Evolutionary conservation across 37 sponge, comb jelly and placozoan genomes (phyloP), one percentile per base, ranked within the genome.

Genomic region (Oopsacas minuta): DNA sequence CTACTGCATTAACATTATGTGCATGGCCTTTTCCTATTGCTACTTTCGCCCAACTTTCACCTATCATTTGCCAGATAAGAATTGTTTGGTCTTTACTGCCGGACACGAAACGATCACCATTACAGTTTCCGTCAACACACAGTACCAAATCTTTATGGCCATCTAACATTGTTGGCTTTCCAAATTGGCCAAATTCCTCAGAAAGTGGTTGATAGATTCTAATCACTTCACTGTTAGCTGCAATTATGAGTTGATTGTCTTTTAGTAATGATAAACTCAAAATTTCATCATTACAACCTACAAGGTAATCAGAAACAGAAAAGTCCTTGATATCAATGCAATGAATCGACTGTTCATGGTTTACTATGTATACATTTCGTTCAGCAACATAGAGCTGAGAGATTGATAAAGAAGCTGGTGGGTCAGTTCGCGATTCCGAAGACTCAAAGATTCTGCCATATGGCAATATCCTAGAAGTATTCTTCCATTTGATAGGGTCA

Each of bases 21-120:
- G 94, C 92, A 88, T 96, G 96, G 37, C 96, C 96, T 39, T 53
- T 37, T 25, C 94, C 96, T 35, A 90, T 83, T 32, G 84, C 96
- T 25, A 61, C 75, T n/a, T 61, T 61, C 28, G 75, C 75, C 75
- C 75, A 61, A 61, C 28, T 25, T 20, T 61, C 28, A 5, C 7
- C 75, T 32, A 61, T 25, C 75, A 61, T 61, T 61, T 61, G 75
- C 75, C 75, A 61, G 22, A 61, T 61, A 61, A 61, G 22, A 61
- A 61, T 61, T 5, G 22, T 61, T 34, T 61, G 75, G 75, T 61
- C 75, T 61, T 61, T 61, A 34, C 75, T 61, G 1, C 75, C 75
- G 28, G 75, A 61, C 7, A 61, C 75, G 30, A 61, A 61, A 32
- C 75, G 22, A n/a, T 61, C 75, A 20, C 75, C 75, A 61, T 61